A percentile compares a stretch with the other conserved stretches of the same genome.
Conservation (phyloP, 2,797 vertebrate genomes). For the Alauda arvensis region DNA sequence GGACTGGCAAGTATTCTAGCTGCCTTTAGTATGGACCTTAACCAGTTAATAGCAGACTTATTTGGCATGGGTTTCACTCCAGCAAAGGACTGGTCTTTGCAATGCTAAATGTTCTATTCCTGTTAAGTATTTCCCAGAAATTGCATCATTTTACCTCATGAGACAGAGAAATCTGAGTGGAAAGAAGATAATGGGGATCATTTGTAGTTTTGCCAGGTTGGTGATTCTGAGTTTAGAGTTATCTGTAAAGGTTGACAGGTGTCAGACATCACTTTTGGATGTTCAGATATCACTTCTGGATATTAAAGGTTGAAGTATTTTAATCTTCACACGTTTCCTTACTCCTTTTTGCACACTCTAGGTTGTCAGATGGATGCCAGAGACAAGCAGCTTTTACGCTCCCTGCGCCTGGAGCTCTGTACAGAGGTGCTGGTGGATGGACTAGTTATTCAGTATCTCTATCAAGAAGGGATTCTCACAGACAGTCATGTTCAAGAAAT, state of each 20-base stretch:
- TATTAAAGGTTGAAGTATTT: neutral
- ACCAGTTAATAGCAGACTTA: neutral
- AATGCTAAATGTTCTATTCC: neutral
- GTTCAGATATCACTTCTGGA: neutral
- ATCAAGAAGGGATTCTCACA: constrained; percentile 85
- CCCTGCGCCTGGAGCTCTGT: constrained; percentile 77
- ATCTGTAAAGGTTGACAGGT: neutral
- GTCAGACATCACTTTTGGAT: neutral
- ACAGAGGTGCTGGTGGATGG: constrained; percentile 84
- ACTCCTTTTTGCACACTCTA: neutral
- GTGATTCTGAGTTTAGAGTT: neutral
- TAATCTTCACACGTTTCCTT: neutral
- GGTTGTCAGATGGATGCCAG: constrained; percentile 79
- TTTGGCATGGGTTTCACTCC: neutral
- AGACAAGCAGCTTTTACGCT: constrained; percentile 81
- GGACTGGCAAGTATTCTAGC: neutral
- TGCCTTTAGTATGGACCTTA: neutral
- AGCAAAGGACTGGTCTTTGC: neutral
- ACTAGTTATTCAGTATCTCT: constrained; percentile 84
- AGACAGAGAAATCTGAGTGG: neutral
- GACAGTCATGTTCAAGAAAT: constrained; percentile 83
- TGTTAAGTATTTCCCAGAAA: neutral
- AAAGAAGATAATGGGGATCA: neutral
- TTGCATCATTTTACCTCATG: neutral
- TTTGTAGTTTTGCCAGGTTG: neutral